phyloP scores from a whole-genome alignment of 2,888 invertebrate species.

The Ophion costatus region DNA sequence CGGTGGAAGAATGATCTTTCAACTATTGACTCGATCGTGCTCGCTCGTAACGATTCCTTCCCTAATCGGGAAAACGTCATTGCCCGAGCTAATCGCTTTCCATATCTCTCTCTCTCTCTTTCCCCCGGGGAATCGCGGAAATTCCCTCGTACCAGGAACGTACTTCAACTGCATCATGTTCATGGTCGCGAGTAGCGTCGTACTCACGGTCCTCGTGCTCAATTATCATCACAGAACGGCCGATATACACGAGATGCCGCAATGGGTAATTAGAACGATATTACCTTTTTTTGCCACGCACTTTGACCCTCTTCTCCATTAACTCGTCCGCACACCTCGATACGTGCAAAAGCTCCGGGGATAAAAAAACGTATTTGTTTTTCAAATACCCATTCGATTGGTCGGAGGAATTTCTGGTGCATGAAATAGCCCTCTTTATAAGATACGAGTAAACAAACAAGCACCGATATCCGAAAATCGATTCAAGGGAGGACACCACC shows the following conservation, averaged over 20 bases:
- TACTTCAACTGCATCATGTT: slow-evolving; percentile 99
- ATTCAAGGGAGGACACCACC: too few relatives aligned
- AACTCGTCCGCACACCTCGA: too few relatives aligned
- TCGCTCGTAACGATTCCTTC: slow-evolving; percentile 46
- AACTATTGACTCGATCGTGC: slow-evolving; percentile 40
- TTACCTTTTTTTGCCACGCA: background rate
- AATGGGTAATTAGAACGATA: slow-evolving; percentile 91
- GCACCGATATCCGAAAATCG: background rate
- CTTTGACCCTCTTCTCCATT: too few relatives aligned
- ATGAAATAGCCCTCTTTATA: too few relatives aligned
- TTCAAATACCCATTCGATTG: too few relatives aligned
- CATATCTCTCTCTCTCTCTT: slow-evolving; percentile 71
- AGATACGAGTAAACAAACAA: background rate
- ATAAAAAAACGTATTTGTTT: too few relatives aligned
- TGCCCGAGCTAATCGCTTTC: slow-evolving; percentile 79
- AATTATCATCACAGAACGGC: slow-evolving; percentile 99
- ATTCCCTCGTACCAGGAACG: slow-evolving; percentile 89
- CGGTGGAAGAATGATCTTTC: slow-evolving; percentile 25
- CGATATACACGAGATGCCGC: slow-evolving; percentile 98
- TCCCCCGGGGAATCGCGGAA: slow-evolving; percentile 64
- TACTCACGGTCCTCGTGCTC: slow-evolving; percentile 97
- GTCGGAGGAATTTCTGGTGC: too few relatives aligned
- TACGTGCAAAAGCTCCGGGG: too few relatives aligned
- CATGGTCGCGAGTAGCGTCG: slow-evolving; percentile 99
- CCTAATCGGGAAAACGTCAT: slow-evolving; percentile 55